Percentiles rank a stretch among this genome's conserved stretches.
Conservation (phyloP, 2,888 invertebrate genomes). For the Axea sp. region DNA sequence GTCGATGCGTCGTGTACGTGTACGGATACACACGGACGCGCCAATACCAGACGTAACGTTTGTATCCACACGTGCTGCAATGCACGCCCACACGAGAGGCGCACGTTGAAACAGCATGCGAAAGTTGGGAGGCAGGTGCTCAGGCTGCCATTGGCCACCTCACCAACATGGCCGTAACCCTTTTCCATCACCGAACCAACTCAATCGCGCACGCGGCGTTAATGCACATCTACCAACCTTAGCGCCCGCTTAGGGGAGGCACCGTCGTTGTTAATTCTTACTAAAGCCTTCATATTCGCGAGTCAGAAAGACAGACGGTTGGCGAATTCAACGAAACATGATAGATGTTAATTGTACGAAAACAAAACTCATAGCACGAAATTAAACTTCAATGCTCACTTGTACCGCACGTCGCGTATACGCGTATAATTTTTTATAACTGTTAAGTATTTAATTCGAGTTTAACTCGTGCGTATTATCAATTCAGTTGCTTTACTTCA, state of each 20-base stretch:
- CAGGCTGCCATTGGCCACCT: constrained; percentile 78
- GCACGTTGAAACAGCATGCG: constrained; percentile 72
- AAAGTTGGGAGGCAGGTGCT: constrained; percentile 78
- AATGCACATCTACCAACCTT: constrained; percentile 68
- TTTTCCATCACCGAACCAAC: constrained; percentile 69
- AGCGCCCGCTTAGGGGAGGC: constrained; percentile 62
- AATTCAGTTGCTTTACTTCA: too few relatives aligned
- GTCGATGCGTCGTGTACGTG: constrained; percentile 21
- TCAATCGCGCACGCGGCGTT: constrained; percentile 69
- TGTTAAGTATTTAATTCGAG: background rate
- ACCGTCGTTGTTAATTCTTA: constrained; percentile 60
- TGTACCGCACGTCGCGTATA: background rate
- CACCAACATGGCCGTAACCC: constrained; percentile 78
- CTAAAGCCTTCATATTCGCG: constrained; percentile 53
- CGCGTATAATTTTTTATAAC: background rate
- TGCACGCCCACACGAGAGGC: constrained; percentile 74
- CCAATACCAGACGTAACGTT: constrained; percentile 53
- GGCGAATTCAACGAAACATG: constrained; percentile 37
- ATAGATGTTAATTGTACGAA: constrained; percentile 32
- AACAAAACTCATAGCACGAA: constrained; percentile 27
- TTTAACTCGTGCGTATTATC: too few relatives aligned
- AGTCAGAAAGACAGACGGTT: constrained; percentile 35
- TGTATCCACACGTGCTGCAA: constrained; percentile 66
- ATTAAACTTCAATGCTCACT: constrained; percentile 14
- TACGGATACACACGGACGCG: constrained; percentile 43